phyloP scores from a whole-genome alignment of 2,888 invertebrate genomes.

The Oscheius sp. region DNA sequence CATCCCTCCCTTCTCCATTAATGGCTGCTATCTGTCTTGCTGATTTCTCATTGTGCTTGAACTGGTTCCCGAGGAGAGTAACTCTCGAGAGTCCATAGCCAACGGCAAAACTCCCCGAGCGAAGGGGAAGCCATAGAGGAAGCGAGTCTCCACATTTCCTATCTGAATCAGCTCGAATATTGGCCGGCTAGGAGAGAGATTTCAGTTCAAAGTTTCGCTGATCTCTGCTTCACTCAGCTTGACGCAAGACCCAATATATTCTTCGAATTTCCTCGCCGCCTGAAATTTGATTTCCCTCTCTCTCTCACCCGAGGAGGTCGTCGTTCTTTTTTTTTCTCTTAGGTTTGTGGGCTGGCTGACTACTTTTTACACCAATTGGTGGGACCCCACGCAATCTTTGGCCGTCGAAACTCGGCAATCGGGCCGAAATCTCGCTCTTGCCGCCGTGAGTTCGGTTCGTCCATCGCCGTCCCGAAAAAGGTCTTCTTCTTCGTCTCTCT shows the following conservation, averaged over 20 bases:
- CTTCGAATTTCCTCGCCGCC: neutral
- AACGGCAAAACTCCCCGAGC: too few species aligned
- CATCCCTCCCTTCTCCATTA: too few species aligned
- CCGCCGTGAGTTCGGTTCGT: neutral
- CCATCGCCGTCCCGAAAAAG: neutral
- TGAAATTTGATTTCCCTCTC: neutral
- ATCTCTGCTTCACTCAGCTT: neutral
- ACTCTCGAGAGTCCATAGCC: too few species aligned
- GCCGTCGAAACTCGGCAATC: slow-evolving; percentile 12
- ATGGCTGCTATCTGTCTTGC: too few species aligned
- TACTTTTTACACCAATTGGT: slow-evolving; percentile 15
- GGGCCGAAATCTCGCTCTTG: slow-evolving; percentile 8
- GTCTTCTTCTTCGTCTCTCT: neutral
- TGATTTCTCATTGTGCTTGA: too few species aligned
- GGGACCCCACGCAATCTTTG: slow-evolving; percentile 23
- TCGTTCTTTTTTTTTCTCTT: neutral
- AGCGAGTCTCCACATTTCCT: too few species aligned
- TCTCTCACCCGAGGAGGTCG: neutral
- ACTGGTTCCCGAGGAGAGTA: too few species aligned
- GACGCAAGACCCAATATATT: neutral
- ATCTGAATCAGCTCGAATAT: too few species aligned
- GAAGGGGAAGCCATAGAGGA: slow-evolving; percentile 10
- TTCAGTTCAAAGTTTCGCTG: too few species aligned
- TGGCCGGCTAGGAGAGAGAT: too few species aligned
- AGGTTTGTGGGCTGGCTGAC: neutral